Evolutionary conservation across 2,888 invertebrate genomes (phyloP).

Genomic region (Hydraecia micacea): DNA sequence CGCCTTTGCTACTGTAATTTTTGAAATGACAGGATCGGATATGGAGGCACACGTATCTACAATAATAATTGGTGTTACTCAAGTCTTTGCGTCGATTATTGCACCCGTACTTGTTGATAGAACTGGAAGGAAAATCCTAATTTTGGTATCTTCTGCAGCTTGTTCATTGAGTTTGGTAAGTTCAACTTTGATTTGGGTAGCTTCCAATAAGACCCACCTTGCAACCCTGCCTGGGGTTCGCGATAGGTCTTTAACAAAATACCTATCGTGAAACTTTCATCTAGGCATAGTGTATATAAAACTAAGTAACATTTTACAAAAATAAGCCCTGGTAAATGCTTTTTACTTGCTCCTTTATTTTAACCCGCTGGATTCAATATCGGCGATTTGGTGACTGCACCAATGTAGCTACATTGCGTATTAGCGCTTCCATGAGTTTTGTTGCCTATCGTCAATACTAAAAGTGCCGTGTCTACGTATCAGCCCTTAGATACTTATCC

Average conservation of each 20-base stretch:
- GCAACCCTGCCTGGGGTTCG: too few relatives aligned
- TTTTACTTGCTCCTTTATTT: background rate
- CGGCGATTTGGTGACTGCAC: background rate
- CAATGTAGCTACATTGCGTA: background rate
- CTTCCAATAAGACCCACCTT: too few relatives aligned
- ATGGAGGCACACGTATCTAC: slow-evolving; percentile 74
- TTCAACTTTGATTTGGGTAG: background rate
- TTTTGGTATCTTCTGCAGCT: slow-evolving; percentile 71
- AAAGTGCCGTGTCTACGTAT: background rate
- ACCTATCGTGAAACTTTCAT: background rate
- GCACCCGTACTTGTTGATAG: slow-evolving; percentile 76
- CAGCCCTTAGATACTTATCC: too few relatives aligned
- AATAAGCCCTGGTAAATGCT: background rate
- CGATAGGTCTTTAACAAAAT: too few relatives aligned
- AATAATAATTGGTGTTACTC: slow-evolving; percentile 75
- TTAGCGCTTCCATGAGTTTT: background rate
- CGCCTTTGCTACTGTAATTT: slow-evolving; percentile 75
- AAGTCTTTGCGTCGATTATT: slow-evolving; percentile 70
- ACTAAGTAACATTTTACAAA: background rate
- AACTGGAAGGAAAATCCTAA: slow-evolving; percentile 71
- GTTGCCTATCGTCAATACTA: background rate
- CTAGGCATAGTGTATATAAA: background rate
- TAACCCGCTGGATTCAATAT: background rate
- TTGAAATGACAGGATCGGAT: slow-evolving; percentile 73
- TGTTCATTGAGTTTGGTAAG: slow-evolving; percentile 77